Base-by-base conservation (phyloP, 2,888 invertebrate genomes). In the Lithophane semibrunnea region DNA sequence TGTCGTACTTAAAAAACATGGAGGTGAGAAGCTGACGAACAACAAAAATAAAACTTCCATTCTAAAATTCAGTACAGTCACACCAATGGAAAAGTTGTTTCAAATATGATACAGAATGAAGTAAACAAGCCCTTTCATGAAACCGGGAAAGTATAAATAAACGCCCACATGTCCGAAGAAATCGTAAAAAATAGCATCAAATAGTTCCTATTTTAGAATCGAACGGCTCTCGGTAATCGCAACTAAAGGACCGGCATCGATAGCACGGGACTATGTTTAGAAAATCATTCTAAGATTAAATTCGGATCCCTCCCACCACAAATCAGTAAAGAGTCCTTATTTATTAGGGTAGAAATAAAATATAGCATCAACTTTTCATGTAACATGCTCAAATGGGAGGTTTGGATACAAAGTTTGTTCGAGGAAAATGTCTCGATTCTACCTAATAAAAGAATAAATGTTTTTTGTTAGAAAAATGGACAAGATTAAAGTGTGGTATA, bases 311-410 rank as follows among this genome's bases (percentile, higher is more conserved):
- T 81, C 61, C 69, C 65, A 79, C 88, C 87, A 88, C 87, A 88
- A 85, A 86, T 88, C 85, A 85, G 84, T 85, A 86, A 88, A 77
- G 76, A 85, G 78, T 79, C 82, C 78, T 77, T 88, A 88, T 88
- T 88, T 88, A 88, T 86, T 86, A 88, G 87, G 88, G 88, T 85
- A 82, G 85, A 88, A 87, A 87, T 86, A 88, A 88, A 85, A 88
- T 88, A 88, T 86, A 86, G 87, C 86, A 84, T 82, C 81, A 88
- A 88, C 82, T 88, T 88, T 88, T 88, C 84, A 87, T 88, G 86
- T 88, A 73, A 87, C 80, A 86, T 86, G 75, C 74, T 79, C 77
- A 82, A 88, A 81, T 81, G 85, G 85, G 71, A 83, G 78, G 83
- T 85, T 86, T 81, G 79, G 76, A 79, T 84, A 80, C 88, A 82